Conservation (phyloP, 1,140 invertebrate species). For the Drosophila sechellia region DNA sequence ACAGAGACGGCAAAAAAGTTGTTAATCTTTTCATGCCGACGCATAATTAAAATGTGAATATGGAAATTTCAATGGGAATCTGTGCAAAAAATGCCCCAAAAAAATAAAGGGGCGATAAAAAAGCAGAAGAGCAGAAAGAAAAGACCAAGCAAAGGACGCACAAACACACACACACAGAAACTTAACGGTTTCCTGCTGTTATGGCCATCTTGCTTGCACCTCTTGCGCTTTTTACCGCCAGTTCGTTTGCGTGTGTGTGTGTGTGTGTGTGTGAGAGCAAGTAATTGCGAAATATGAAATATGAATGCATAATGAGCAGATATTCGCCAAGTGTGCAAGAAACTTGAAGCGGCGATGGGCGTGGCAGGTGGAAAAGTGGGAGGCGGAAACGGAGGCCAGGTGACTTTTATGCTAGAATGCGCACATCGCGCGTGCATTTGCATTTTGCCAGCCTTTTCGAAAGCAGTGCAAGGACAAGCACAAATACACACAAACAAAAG, state of each 20-base stretch:
- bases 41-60: slow-evolving; percentile 82
- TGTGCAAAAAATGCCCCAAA: slow-evolving; percentile 41
- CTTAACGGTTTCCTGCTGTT: slow-evolving; percentile 66
- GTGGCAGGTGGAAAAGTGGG: slow-evolving; percentile 13
- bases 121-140: slow-evolving; percentile 29
- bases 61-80: slow-evolving; percentile 72
- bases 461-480: slow-evolving; percentile 62
- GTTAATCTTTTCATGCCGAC: slow-evolving; percentile 79
- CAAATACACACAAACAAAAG: slow-evolving; percentile 10
- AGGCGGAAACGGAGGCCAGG: slow-evolving; percentile 16
- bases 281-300: slow-evolving; percentile 81
- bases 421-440: slow-evolving; percentile 70
- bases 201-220: slow-evolving; percentile 46
- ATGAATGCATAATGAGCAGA: slow-evolving; percentile 82
- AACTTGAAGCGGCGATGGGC: slow-evolving; percentile 57
- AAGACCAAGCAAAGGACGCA: slow-evolving; percentile 29
- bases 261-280: slow-evolving; percentile 46
- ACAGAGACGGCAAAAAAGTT: slow-evolving; percentile 47
- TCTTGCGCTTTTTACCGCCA: slow-evolving; percentile 65
- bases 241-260: slow-evolving; percentile 8
- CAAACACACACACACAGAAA: slow-evolving; percentile 45
- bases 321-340: slow-evolving; percentile 74
- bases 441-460: slow-evolving; percentile 65
- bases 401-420: slow-evolving; percentile 80
- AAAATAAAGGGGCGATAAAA: slow-evolving; percentile 20